Evolutionary conservation across 2,888 invertebrate genomes (phyloP).

Genomic region (Taphrorychus bicolor): DNA sequence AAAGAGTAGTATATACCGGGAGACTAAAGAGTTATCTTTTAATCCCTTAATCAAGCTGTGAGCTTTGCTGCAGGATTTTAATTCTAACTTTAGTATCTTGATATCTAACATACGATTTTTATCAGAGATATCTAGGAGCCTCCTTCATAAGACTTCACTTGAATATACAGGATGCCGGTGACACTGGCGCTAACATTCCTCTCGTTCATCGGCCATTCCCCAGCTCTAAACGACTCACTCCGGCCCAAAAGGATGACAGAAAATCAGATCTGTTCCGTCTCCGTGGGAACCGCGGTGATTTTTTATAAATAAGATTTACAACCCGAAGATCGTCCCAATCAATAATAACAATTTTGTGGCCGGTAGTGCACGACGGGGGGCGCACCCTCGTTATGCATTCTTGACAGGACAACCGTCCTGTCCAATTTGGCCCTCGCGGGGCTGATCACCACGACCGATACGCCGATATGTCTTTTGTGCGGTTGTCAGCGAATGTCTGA

Average conservation of each 20-base stretch:
- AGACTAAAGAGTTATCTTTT: too few species aligned
- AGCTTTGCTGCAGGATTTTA: too few species aligned
- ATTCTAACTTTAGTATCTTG: too few species aligned
- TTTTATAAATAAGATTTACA: constrained; percentile 36
- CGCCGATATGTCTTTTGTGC: constrained; percentile 28
- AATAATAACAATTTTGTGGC: constrained; percentile 54
- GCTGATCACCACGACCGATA: constrained; percentile 28
- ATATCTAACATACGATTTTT: too few species aligned
- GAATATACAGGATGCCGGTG: too few species aligned
- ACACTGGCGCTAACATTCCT: constrained; percentile 18
- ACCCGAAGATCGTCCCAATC: constrained; percentile 47
- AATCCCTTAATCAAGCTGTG: too few species aligned
- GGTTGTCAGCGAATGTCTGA: constrained; percentile 27
- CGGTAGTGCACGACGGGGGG: constrained; percentile 51
- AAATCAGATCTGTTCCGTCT: constrained; percentile 27
- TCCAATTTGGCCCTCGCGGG: constrained; percentile 44
- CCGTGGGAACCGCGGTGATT: constrained; percentile 27
- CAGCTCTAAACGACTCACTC: neutral
- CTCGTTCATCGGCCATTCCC: neutral
- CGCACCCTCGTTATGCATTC: constrained; percentile 52
- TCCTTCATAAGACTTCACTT: too few species aligned
- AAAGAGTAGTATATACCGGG: too few species aligned
- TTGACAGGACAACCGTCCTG: constrained; percentile 44
- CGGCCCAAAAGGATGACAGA: constrained; percentile 17
- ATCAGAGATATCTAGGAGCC: too few species aligned